Conservation (phyloP, 1,140 invertebrate species). For the Holcopasites calliopsidis region DNA sequence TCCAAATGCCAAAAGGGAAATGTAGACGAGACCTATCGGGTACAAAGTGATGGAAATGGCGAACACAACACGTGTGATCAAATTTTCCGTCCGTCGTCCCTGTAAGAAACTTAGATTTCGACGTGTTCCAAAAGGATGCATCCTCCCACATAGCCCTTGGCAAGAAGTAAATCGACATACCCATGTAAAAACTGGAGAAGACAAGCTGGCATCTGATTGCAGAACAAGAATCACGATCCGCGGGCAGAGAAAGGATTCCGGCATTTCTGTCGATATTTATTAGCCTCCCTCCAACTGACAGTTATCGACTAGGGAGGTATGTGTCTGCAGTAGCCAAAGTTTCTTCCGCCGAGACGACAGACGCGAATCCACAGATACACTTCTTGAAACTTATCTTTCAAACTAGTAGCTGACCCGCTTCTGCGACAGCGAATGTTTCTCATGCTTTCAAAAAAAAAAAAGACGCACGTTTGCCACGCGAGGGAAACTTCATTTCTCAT, state of each 20-base stretch:
- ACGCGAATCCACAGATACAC: not conserved
- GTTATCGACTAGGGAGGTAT: slow-evolving; percentile 30
- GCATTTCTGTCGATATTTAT: slow-evolving; percentile 46
- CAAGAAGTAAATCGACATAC: not conserved
- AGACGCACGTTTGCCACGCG: too few species aligned
- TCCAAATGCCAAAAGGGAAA: too few species aligned
- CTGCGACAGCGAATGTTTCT: not conserved
- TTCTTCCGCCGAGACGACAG: not conserved
- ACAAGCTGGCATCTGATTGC: not conserved
- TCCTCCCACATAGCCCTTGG: not conserved
- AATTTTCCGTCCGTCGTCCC: too few species aligned
- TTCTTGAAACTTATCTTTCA: not conserved
- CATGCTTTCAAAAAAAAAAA: not conserved
- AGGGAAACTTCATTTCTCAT: too few species aligned
- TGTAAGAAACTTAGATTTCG: not conserved
- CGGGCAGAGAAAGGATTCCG: not conserved
- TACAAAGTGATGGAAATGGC: too few species aligned
- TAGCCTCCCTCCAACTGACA: slow-evolving; percentile 20
- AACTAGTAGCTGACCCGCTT: not conserved
- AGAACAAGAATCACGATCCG: not conserved
- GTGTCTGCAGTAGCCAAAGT: not conserved
- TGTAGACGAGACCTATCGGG: too few species aligned
- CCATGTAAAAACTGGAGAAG: not conserved
- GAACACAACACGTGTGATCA: too few species aligned
- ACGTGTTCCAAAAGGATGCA: not conserved